These are phyloP conservation scores for Karalla daura DNA, from an alignment of 2,797 vertebrate genomes.

Conservation along the genomic window DNA sequence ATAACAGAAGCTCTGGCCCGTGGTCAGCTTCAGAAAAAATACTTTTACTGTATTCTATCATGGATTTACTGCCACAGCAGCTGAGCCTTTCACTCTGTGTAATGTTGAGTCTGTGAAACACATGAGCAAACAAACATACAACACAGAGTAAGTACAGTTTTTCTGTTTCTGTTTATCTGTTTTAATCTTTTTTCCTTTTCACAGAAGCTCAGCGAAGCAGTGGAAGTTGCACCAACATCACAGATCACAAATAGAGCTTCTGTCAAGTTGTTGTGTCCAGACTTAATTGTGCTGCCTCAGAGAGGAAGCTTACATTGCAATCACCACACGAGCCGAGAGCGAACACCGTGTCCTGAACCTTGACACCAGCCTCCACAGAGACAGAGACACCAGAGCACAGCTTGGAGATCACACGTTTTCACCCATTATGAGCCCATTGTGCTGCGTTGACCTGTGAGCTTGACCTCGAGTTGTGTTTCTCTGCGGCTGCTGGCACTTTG, in stretches of 20 bases:
- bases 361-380: constrained; percentile 39
- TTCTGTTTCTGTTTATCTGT: background rate
- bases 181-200: too few species aligned
- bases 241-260: constrained; percentile 8
- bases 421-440: constrained; percentile 50
- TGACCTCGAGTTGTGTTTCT: constrained; percentile 57
- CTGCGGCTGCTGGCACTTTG: constrained; percentile 18
- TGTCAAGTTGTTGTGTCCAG: constrained; percentile 13
- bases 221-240: background rate
- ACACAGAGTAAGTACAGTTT: too few species aligned
- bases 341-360: constrained; percentile 44
- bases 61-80: too few species aligned
- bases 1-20: too few species aligned
- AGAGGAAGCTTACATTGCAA: constrained; percentile 52
- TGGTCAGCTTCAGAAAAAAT: too few species aligned
- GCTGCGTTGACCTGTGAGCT: constrained; percentile 59
- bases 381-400: constrained; percentile 6
- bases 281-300: constrained; percentile 21
- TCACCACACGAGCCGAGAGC: constrained; percentile 37
- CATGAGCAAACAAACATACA: too few species aligned
- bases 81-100: too few species aligned
- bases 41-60: too few species aligned
- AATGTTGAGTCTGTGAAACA: too few species aligned
- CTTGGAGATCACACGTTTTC: constrained; percentile 45
- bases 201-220: too few species aligned